phyloP scores from a whole-genome alignment of 2,113 vertebrate genomes.

The Athene noctua region DNA sequence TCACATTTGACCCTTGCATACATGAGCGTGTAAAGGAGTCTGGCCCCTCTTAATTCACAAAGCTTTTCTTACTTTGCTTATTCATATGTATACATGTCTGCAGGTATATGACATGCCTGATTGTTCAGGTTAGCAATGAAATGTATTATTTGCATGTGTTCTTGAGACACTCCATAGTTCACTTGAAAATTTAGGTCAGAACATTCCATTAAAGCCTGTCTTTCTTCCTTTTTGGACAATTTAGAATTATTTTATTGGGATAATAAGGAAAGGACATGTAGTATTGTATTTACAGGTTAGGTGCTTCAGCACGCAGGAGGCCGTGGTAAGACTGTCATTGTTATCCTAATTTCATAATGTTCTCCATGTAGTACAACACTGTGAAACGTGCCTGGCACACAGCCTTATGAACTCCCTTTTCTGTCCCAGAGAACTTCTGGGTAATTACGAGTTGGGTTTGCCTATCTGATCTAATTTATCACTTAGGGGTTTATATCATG shows the following conservation, averaged over 20 bases:
- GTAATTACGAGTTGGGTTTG: slow-evolving; percentile 20
- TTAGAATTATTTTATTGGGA: neutral
- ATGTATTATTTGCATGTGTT: neutral
- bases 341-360: slow-evolving; percentile 16
- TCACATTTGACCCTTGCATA: neutral
- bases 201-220: neutral
- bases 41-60: neutral
- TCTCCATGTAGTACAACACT: neutral
- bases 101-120: neutral
- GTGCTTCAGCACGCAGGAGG: neutral
- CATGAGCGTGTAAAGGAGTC: neutral
- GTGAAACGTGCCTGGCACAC: slow-evolving; percentile 5
- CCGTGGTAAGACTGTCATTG: neutral
- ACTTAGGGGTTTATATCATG: slow-evolving; percentile 40
- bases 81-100: neutral
- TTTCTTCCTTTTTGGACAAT: neutral
- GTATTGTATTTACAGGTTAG: neutral
- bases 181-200: neutral
- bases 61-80: neutral
- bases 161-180: neutral
- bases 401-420: slow-evolving; percentile 8
- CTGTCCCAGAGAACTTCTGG: slow-evolving; percentile 20
- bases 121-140: neutral
- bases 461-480: slow-evolving; percentile 56
- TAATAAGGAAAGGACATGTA: neutral